Evolutionary conservation across 2,888 invertebrate genomes (phyloP).

Genomic region (Pristionchus maxplancki): DNA sequence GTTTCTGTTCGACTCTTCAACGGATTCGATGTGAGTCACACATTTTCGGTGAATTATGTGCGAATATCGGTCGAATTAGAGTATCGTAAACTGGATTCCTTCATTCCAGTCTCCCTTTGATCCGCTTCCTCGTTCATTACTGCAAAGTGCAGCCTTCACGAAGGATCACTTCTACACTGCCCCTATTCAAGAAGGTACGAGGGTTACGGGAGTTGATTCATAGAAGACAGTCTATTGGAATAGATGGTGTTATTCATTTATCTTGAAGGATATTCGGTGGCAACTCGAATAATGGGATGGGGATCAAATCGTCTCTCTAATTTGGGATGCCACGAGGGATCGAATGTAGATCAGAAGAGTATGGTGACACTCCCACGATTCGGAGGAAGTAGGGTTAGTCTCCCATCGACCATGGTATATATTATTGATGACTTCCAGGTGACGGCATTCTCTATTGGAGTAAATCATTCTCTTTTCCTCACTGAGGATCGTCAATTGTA

Average conservation of each 20-base stretch:
- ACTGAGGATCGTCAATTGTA: neutral
- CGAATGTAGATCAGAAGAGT: constrained; percentile 16
- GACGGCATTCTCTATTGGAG: neutral
- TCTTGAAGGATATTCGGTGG: constrained; percentile 8
- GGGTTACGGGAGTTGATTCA: no score
- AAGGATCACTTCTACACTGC: neutral
- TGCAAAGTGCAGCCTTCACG: constrained; percentile 1
- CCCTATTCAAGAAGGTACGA: neutral
- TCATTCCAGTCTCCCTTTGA: neutral
- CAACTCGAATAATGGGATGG: constrained; percentile 23
- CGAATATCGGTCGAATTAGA: neutral
- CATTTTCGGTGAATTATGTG: neutral
- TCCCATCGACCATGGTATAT: no score
- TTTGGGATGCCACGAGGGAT: constrained; percentile 2
- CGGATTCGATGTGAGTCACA: neutral
- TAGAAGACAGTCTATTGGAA: no score
- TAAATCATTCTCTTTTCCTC: constrained; percentile 3
- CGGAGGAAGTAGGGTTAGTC: neutral
- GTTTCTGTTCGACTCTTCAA: constrained; percentile 5
- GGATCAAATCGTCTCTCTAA: constrained; percentile 33
- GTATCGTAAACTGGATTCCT: neutral
- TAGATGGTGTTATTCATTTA: no score
- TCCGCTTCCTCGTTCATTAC: neutral
- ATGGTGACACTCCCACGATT: constrained; percentile 14
- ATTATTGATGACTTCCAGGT: neutral